Percentiles rank a stretch among this genome's conserved stretches.
Conservation (phyloP, 2,797 vertebrate species). For the Thunnus albacares region DNA sequence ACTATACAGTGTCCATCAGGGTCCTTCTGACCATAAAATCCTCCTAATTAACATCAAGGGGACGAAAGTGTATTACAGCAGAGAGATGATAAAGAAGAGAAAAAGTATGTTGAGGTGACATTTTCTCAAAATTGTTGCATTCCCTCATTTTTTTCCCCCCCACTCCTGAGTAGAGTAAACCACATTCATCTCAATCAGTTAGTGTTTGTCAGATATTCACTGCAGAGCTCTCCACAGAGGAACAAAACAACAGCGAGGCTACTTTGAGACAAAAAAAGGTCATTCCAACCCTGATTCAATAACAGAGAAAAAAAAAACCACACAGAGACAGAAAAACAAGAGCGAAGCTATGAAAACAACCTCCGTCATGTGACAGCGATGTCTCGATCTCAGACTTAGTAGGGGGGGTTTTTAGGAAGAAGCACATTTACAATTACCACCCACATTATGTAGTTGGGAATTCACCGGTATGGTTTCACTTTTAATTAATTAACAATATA, state of each 20-base stretch:
- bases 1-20: background rate
- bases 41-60: background rate
- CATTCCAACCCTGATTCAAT: constrained; percentile 47
- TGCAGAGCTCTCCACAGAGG: background rate
- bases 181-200: background rate
- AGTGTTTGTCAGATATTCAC: background rate
- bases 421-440: background rate
- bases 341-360: constrained; percentile 13
- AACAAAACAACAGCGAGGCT: constrained; percentile 6
- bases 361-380: constrained; percentile 24
- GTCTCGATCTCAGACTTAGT: background rate
- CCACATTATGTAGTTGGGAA: background rate
- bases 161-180: background rate
- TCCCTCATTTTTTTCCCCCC: background rate
- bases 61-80: background rate
- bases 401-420: background rate
- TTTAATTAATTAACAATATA: background rate
- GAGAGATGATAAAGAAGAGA: background rate
- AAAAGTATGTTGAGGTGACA: background rate
- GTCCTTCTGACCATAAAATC: background rate
- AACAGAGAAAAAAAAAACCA: constrained; percentile 23
- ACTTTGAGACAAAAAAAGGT: constrained; percentile 41
- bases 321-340: constrained; percentile 31
- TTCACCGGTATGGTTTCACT: background rate
- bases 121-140: background rate